Conservation (phyloP, 2,113 vertebrate species). For the Cyanoliseus patagonus region DNA sequence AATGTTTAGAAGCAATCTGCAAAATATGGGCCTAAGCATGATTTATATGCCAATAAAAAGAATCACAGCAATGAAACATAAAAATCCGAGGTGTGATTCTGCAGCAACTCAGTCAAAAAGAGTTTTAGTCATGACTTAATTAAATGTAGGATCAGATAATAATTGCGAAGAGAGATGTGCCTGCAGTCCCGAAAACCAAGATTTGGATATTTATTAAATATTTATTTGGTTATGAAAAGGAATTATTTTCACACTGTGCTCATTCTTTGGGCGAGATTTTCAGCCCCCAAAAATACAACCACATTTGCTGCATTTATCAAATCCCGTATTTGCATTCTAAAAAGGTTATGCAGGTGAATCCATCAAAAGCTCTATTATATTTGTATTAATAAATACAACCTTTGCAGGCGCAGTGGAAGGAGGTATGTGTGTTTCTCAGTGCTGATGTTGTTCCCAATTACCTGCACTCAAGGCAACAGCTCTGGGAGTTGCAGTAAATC, state of each 20-base stretch:
- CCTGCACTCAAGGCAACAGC: constrained; percentile 15
- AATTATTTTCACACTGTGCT: background rate
- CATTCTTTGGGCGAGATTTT: background rate
- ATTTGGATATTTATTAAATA: background rate
- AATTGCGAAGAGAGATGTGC: background rate
- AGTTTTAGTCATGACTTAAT: background rate
- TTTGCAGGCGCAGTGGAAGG: background rate
- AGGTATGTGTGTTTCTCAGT: background rate
- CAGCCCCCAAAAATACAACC: background rate
- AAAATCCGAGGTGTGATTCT: background rate
- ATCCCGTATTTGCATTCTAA: background rate
- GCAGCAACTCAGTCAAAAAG: constrained; percentile 17
- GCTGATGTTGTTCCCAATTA: constrained; percentile 54
- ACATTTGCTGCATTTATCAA: background rate
- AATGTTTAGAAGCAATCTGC: background rate
- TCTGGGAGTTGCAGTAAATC: constrained; percentile 62
- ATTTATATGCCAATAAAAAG: constrained; percentile 29
- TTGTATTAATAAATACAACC: constrained; percentile 11
- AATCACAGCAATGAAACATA: background rate
- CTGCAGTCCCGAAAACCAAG: background rate
- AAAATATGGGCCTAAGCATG: background rate
- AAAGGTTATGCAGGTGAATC: background rate
- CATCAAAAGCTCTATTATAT: background rate
- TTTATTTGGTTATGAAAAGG: background rate
- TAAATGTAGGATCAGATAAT: constrained; percentile 8